A percentile compares a stretch with the other conserved stretches of the same genome.
These are phyloP conservation scores for Tetragonula carbonaria DNA, from an alignment of 2,888 invertebrate genomes.

Conservation along the genomic window DNA sequence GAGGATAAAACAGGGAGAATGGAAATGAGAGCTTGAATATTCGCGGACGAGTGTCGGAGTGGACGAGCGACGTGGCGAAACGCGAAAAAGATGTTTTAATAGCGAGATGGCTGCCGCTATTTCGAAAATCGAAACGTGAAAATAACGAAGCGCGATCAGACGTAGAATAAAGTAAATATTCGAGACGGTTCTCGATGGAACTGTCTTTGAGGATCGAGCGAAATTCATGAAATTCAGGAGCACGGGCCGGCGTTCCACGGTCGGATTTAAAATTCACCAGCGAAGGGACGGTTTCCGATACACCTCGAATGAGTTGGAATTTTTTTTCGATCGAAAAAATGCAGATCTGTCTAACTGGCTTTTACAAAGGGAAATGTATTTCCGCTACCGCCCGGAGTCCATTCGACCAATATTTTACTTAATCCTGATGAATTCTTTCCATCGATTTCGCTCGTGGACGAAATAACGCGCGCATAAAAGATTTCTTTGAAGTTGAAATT, in stretches of 20 bases:
- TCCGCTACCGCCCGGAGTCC: too few species aligned
- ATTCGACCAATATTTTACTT: neutral
- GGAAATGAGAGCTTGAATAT: neutral
- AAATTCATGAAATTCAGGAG: constrained; percentile 10
- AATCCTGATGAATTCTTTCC: neutral
- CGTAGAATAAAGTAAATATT: neutral
- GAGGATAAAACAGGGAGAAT: neutral
- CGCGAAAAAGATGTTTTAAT: neutral
- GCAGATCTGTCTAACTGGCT: neutral
- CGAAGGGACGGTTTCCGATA: neutral
- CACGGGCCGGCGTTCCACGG: neutral
- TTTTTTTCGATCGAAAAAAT: neutral
- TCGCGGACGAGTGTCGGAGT: neutral
- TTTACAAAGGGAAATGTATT: neutral
- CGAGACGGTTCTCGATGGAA: neutral
- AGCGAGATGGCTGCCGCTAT: neutral
- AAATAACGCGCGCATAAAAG: too few species aligned
- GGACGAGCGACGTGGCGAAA: neutral
- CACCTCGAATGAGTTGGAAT: neutral
- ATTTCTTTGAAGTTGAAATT: too few species aligned
- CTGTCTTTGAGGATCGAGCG: neutral
- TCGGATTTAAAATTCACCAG: constrained; percentile 1
- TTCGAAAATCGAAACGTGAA: constrained; percentile 6
- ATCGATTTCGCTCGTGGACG: too few species aligned
- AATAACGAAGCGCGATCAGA: neutral